Conservation (phyloP, 2,113 vertebrate genomes). For the Centrocercus urophasianus region DNA sequence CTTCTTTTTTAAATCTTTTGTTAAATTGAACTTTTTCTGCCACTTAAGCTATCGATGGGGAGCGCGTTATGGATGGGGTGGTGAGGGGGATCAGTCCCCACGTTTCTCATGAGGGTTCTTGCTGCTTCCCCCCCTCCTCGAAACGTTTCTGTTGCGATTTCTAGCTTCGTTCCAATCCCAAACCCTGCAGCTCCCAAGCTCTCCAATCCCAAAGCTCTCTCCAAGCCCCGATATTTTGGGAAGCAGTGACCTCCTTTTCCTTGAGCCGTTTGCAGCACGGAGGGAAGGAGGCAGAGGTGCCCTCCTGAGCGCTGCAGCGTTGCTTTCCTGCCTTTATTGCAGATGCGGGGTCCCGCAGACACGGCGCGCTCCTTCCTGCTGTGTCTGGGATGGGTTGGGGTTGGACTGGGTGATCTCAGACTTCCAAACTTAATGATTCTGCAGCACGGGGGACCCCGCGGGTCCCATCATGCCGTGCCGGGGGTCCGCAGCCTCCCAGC, state of each 20-base stretch:
- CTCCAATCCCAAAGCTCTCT: not conserved
- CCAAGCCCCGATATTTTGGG: not conserved
- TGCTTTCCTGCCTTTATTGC: accelerated
- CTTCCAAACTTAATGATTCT: not conserved
- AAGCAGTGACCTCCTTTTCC: not conserved
- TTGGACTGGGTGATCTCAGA: not conserved
- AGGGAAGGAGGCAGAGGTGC: not conserved
- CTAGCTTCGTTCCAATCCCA: not conserved
- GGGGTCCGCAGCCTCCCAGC: not conserved
- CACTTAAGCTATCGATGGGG: too few species aligned
- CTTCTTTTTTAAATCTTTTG: not conserved
- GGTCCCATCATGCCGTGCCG: not conserved
- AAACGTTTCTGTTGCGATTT: not conserved
- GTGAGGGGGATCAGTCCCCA: too few species aligned
- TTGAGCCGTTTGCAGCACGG: accelerated
- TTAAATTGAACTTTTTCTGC: not conserved
- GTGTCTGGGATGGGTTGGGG: not conserved
- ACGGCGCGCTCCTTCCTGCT: not conserved
- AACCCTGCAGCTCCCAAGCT: not conserved
- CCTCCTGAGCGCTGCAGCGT: not conserved
- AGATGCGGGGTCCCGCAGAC: not conserved
- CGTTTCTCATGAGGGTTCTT: too few species aligned
- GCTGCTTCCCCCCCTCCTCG: not conserved
- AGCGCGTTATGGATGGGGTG: too few species aligned
- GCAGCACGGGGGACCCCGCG: not conserved